Conservation (phyloP, 2,797 vertebrate genomes). For the Myoxocephalus aenaeus region DNA sequence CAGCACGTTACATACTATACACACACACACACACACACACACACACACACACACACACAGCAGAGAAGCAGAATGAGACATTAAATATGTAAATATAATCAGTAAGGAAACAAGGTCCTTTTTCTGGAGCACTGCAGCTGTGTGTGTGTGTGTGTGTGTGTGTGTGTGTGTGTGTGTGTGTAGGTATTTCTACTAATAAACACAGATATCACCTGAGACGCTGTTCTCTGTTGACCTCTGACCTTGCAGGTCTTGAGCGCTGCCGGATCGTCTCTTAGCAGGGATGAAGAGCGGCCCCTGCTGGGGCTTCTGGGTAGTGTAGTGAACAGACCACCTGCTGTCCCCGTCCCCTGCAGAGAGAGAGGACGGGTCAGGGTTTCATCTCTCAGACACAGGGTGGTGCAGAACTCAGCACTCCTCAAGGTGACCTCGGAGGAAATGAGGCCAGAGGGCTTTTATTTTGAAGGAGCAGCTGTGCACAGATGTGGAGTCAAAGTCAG, state of each 20-base stretch:
- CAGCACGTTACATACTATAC: conserved; percentile 70
- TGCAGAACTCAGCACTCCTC: conserved; percentile 37
- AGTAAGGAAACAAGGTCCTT: conserved; percentile 1
- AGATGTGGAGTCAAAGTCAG: no score
- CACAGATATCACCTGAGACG: background rate
- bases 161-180: background rate
- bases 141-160: conserved; percentile 31
- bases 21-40: background rate
- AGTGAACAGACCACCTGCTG: conserved; percentile 94
- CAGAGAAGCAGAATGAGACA: background rate
- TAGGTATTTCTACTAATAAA: background rate
- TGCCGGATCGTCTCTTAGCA: conserved; percentile 61
- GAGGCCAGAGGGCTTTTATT: conserved; percentile 37
- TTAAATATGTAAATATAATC: background rate
- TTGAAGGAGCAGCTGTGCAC: conserved; percentile 29
- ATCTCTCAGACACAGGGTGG: no score
- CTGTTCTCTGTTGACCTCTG: conserved; percentile 59
- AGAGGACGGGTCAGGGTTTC: conserved; percentile 18
- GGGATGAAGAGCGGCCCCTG: conserved; percentile 93
- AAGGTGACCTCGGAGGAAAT: conserved; percentile 47
- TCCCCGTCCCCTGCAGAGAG: conserved; percentile 89
- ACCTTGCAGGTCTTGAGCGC: conserved; percentile 86
- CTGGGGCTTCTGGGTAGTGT: conserved; percentile 92
- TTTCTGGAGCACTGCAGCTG: conserved; percentile 17
- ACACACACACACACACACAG: background rate